Evolutionary conservation across 2,797 vertebrate species (phyloP).

Genomic region (Podarcis lilfordi): DNA sequence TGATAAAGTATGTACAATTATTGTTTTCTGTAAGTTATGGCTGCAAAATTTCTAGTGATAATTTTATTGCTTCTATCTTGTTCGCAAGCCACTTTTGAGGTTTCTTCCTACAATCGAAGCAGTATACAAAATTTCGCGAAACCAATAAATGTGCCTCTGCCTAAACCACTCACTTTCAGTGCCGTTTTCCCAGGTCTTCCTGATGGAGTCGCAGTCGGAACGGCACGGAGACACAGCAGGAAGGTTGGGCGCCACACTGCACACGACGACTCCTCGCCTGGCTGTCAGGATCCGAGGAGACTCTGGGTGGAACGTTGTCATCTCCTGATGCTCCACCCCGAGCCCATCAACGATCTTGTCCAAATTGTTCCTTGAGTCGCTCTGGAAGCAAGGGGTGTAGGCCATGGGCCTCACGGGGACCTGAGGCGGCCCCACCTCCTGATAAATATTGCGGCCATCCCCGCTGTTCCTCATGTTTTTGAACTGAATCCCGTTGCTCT

Average conservation of each 20-base stretch:
- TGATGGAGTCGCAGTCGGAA: slow-evolving; percentile 93
- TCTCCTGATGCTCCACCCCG: slow-evolving; percentile 89
- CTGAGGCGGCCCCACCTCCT: slow-evolving; percentile 91
- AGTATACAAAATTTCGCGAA: no score
- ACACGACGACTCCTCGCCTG: slow-evolving; percentile 92
- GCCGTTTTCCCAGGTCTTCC: slow-evolving; percentile 90
- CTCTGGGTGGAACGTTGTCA: slow-evolving; percentile 95
- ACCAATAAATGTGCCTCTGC: no score
- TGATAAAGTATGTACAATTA: no score
- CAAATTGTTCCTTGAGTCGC: slow-evolving; percentile 87
- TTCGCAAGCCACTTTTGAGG: no score
- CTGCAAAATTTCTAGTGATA: no score
- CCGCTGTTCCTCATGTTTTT: slow-evolving; percentile 85
- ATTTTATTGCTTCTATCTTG: no score
- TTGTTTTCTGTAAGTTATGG: no score
- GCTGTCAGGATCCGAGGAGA: slow-evolving; percentile 90
- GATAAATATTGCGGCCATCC: slow-evolving; percentile 90
- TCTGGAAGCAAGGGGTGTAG: slow-evolving; percentile 95
- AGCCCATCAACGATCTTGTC: slow-evolving; percentile 90
- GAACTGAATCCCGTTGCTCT: slow-evolving; percentile 92
- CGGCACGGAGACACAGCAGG: slow-evolving; percentile 90
- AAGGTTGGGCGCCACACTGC: slow-evolving; percentile 95
- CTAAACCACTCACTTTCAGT: slow-evolving; percentile 81
- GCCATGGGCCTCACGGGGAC: slow-evolving; percentile 96
- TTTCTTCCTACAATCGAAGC: no score